These are phyloP conservation scores for Phalacrocorax carbo DNA, from an alignment of 2,113 vertebrate genomes.

Conservation along the genomic window DNA sequence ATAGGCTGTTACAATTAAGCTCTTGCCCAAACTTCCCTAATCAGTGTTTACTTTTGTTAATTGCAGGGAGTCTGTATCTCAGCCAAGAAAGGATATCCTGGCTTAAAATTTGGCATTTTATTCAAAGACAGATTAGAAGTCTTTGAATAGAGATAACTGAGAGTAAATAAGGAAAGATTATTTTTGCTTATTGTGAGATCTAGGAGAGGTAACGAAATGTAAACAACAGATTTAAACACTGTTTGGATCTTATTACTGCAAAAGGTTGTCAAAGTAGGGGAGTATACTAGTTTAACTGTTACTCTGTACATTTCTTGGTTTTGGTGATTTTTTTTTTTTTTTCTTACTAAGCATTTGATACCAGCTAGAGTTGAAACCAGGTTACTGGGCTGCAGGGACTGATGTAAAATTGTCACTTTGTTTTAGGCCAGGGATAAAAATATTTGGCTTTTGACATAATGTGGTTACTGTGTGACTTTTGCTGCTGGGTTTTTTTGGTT, in stretches of 20 bases:
- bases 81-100: neutral
- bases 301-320: neutral
- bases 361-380: neutral
- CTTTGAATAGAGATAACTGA: neutral
- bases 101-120: neutral
- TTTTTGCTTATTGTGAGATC: neutral
- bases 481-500: neutral
- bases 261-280: neutral
- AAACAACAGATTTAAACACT: neutral
- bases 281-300: neutral
- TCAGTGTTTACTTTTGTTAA: neutral
- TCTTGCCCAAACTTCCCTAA: neutral
- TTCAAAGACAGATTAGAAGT: conserved; percentile 5
- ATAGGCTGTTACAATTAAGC: neutral
- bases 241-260: neutral
- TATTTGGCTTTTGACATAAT: neutral
- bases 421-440: neutral
- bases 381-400: neutral
- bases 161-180: neutral
- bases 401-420: neutral
- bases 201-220: neutral
- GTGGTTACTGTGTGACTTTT: neutral
- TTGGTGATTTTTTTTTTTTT: neutral
- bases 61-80: neutral
- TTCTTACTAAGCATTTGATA: neutral